Evolutionary conservation across 2,888 invertebrate genomes (phyloP), one percentile per base, ranked within the genome.

Genomic region (Chrysolina americana): DNA sequence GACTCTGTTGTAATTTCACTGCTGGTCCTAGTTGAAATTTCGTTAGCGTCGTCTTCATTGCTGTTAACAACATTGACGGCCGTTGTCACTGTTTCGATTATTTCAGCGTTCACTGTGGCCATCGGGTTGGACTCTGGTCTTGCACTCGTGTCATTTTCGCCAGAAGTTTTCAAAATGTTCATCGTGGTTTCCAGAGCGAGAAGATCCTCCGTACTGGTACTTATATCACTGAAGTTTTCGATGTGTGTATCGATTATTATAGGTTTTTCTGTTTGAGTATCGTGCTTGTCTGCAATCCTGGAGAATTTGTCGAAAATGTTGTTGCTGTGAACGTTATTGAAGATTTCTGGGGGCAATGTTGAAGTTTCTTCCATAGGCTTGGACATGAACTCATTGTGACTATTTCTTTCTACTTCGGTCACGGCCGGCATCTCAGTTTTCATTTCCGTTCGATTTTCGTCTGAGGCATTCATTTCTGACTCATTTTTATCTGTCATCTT

Each of bases 151-250:
- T 44, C 72, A 62, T 74, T 76, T 47, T 70, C 78, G 48, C 73
- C 78, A 65, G 36, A 69, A 2, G 70, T 71, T 41, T 80, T 77
- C 53, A 80, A 70, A 41, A 78, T 76, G 50, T 81, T 83, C 0
- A 87, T 88, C 5, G 87, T 88, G 0, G 87, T 87, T 81, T 88
- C 88, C 79, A 87, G 80, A 6, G 87, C 87, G 44, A 88, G 79
- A 44, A 88, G 81, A 78, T 87, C 87, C 82, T 88, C 88, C 6
- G 86, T 86, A 71, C 86, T 87, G 4, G 84, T 79, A 62, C 73
- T 76, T 11, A 82, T 70, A 47, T 83, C 83, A 71, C 80, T 81
- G 65, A 78, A 80, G 68, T 79, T 71, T n/a, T 65, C 73, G 19
- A 76, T 59, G 64, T 71, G 75, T 47, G 41, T 68, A 44, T 63